These are phyloP conservation scores for Drosophila sordidula DNA, from an alignment of 2,888 invertebrate genomes.

Conservation along the genomic window DNA sequence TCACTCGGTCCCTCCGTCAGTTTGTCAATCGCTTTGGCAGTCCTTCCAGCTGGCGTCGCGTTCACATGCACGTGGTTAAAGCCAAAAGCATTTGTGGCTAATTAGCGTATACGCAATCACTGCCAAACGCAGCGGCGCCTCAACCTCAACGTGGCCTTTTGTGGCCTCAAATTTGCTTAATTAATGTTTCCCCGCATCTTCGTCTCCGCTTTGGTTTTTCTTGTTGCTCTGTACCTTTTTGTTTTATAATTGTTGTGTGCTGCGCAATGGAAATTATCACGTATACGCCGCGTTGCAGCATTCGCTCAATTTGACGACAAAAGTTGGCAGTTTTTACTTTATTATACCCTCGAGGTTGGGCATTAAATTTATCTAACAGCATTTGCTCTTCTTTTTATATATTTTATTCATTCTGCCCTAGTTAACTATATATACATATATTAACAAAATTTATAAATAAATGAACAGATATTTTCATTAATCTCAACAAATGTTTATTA, in stretches of 20 bases:
- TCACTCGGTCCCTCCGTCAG: constrained; percentile 18
- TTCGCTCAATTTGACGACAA: constrained; percentile 55
- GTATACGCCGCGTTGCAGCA: constrained; percentile 36
- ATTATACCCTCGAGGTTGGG: background rate
- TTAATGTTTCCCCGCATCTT: constrained; percentile 42
- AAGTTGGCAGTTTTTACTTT: constrained; percentile 50
- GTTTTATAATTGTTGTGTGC: constrained; percentile 16
- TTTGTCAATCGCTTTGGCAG: constrained; percentile 15
- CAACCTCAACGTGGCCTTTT: background rate
- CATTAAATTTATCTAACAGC: background rate
- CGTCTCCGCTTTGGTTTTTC: constrained; percentile 7
- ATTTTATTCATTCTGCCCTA: no score
- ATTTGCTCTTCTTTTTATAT: no score
- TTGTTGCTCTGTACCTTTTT: constrained; percentile 11
- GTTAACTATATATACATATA: no score
- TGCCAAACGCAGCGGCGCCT: constrained; percentile 20
- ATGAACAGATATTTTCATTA: no score
- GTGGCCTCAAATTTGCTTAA: constrained; percentile 45
- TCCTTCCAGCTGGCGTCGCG: constrained; percentile 13
- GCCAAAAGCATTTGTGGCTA: constrained; percentile 42
- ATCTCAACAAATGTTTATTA: no score
- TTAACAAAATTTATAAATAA: no score
- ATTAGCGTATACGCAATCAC: constrained; percentile 60
- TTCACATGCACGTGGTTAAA: constrained; percentile 14
- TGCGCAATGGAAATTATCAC: constrained; percentile 46